These are phyloP conservation scores for Coenonympha glycerion DNA, from an alignment of 2,888 invertebrate species.

Conservation along the genomic window DNA sequence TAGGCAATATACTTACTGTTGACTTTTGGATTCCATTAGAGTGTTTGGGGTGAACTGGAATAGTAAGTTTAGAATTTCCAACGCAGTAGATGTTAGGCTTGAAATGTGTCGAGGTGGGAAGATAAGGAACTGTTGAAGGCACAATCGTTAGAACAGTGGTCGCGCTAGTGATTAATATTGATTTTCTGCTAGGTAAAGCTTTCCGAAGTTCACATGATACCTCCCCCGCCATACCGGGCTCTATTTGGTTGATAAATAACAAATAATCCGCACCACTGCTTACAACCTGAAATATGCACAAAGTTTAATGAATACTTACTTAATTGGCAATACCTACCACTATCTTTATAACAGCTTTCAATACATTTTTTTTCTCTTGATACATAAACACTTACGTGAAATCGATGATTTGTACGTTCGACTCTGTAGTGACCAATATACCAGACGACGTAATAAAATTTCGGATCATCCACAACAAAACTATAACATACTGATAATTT, in stretches of 20 bases:
- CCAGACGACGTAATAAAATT: slow-evolving; percentile 37
- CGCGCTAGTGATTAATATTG: slow-evolving; percentile 26
- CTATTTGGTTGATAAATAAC: slow-evolving; percentile 34
- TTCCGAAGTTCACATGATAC: slow-evolving; percentile 36
- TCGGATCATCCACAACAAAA: slow-evolving; percentile 29
- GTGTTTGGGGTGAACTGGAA: slow-evolving; percentile 10
- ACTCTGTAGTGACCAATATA: slow-evolving; percentile 35
- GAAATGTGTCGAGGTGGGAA: too few species aligned
- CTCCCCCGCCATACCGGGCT: slow-evolving; percentile 35
- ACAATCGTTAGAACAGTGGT: slow-evolving; percentile 25
- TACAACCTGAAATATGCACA: slow-evolving; percentile 36
- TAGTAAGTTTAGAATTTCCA: slow-evolving; percentile 12
- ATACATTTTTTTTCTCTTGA: background rate
- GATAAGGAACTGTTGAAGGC: slow-evolving; percentile 21
- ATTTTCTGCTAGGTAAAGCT: slow-evolving; percentile 26
- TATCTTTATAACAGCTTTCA: too few species aligned
- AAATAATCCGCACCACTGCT: slow-evolving; percentile 31
- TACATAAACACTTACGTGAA: slow-evolving; percentile 33
- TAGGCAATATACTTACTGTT: slow-evolving; percentile 3
- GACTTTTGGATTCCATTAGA: slow-evolving; percentile 14
- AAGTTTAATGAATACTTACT: too few species aligned
- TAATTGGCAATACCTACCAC: too few species aligned
- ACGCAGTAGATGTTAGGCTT: slow-evolving; percentile 16
- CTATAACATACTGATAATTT: slow-evolving; percentile 32
- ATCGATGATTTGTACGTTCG: slow-evolving; percentile 36